Percentiles rank a stretch among this genome's conserved stretches.
These are phyloP conservation scores for Gobio gobio DNA, from an alignment of 2,113 vertebrate genomes.

Conservation along the genomic window DNA sequence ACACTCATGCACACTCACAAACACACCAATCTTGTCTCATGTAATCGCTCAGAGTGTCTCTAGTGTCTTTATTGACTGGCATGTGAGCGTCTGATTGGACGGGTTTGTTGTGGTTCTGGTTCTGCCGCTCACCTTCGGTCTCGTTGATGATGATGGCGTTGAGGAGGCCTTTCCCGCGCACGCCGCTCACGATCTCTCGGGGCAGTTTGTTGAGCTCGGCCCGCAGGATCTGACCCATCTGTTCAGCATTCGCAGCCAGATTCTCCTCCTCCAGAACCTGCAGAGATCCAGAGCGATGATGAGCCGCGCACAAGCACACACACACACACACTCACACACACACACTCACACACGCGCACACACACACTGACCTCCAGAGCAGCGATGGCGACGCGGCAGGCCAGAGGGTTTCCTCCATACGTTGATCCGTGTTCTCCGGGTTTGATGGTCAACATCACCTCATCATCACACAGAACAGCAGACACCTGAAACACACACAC, in stretches of 20 bases:
- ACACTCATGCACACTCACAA: too few species aligned
- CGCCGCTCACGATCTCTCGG: slow-evolving; percentile 84
- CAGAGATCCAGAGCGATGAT: neutral
- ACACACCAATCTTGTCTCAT: too few species aligned
- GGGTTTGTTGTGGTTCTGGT: neutral
- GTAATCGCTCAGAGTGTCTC: too few species aligned
- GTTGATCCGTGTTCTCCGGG: slow-evolving; percentile 97
- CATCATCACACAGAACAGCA: slow-evolving; percentile 92
- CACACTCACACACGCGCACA: neutral
- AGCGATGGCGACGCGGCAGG: slow-evolving; percentile 88
- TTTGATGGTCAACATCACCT: slow-evolving; percentile 95
- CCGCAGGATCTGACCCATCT: slow-evolving; percentile 86
- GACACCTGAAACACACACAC: slow-evolving; percentile 80
- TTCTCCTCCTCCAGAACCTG: slow-evolving; percentile 94
- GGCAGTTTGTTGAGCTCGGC: slow-evolving; percentile 89
- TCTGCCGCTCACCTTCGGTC: slow-evolving; percentile 84
- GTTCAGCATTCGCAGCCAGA: slow-evolving; percentile 84
- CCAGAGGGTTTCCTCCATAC: slow-evolving; percentile 91
- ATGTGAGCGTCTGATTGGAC: too few species aligned
- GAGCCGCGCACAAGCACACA: neutral
- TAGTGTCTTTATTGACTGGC: too few species aligned
- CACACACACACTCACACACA: neutral
- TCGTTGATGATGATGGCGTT: slow-evolving; percentile 93
- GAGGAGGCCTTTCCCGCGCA: slow-evolving; percentile 90
- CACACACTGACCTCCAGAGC: slow-evolving; percentile 83